Base-by-base conservation (phyloP, 2,888 invertebrate species). In the Entomobrya multifasciata region DNA sequence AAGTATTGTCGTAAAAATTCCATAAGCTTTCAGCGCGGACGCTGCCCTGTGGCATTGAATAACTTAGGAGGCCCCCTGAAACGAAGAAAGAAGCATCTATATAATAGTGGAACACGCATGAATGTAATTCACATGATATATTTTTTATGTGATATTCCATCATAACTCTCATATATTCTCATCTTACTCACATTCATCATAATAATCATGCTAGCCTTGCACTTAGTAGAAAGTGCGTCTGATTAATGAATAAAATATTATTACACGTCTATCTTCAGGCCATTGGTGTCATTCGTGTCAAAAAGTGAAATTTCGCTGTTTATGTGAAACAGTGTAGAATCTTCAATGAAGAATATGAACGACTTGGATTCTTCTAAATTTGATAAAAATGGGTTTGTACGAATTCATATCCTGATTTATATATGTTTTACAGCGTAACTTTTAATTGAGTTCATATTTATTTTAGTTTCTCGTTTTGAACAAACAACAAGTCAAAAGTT, bases 21-120 rank as follows among this genome's bases (percentile, higher is more conserved):
- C 96, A n/a, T n/a, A n/a, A 95, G 72, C 95, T 95, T 90, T 95
- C 95, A 90, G 96, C 96, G 36, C 96, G 94, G 92, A 95, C 95
- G 93, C 97, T 96, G 17, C 97, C 97, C 92, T 97, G 96, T 17
- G 96, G 96, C 95, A 97, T 96, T 70, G 96, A 95, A 93, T 98
- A 98, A 87, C 96, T 95, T 36, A 96, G 94, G 81, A 97, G 94
- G 25, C 96, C 96, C 92, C 96, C 97, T 96, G 94, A 27, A 92
- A 92, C 57, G 27, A 27, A 36, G 11, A 60, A 36, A 36, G 36
- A 36, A 36, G 4, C 8, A 36, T 36, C 8, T 36, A 36, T 36
- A 36, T 36, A 8, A 8, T 4, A 36, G 36, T 8, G 36, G 8
- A 36, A 36, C 36, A 8, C 36, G 8, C 36, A 36, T 49, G 5